Evolutionary conservation across 2,113 vertebrate genomes (phyloP).

Genomic region (Cebus imitator): DNA sequence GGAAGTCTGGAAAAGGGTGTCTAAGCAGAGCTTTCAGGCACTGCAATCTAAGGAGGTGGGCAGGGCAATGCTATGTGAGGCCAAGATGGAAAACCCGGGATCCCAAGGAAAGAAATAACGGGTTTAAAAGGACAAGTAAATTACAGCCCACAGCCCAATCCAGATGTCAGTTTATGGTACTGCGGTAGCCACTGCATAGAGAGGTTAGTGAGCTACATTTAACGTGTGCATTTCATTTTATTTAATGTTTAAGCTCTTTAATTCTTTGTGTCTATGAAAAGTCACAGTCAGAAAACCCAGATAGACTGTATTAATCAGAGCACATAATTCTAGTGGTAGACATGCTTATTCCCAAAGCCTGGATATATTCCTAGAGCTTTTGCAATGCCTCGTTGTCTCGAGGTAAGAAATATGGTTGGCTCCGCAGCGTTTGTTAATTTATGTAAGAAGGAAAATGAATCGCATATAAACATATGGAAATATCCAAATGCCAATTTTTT

Average conservation of each 20-base stretch:
- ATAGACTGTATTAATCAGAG: conserved; percentile 62
- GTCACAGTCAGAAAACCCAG: conserved; percentile 74
- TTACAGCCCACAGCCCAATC: not conserved
- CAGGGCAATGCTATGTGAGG: not conserved
- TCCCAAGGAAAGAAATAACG: not conserved
- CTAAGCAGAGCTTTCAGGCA: not conserved
- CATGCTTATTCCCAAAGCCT: conserved; percentile 56
- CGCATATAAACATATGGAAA: conserved; percentile 67
- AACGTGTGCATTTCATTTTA: conserved; percentile 24
- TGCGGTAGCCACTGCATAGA: not conserved
- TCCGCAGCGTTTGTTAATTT: conserved; percentile 59
- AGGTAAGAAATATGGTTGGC: conserved; percentile 65
- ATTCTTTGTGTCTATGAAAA: conserved; percentile 62
- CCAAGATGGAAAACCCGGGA: not conserved
- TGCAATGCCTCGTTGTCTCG: conserved; percentile 54
- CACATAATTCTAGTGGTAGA: conserved; percentile 60
- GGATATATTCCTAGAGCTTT: conserved; percentile 48
- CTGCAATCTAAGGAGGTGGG: no score
- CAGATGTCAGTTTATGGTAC: not conserved
- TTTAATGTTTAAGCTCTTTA: conserved; percentile 58
- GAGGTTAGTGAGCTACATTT: not conserved
- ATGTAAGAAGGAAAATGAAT: conserved; percentile 68
- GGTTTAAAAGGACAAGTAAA: not conserved
- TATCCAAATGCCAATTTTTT: conserved; percentile 43
- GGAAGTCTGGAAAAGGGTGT: not conserved